These are phyloP conservation scores for Lucinisca nassula DNA, from an alignment of 2,888 invertebrate species.

Conservation along the genomic window DNA sequence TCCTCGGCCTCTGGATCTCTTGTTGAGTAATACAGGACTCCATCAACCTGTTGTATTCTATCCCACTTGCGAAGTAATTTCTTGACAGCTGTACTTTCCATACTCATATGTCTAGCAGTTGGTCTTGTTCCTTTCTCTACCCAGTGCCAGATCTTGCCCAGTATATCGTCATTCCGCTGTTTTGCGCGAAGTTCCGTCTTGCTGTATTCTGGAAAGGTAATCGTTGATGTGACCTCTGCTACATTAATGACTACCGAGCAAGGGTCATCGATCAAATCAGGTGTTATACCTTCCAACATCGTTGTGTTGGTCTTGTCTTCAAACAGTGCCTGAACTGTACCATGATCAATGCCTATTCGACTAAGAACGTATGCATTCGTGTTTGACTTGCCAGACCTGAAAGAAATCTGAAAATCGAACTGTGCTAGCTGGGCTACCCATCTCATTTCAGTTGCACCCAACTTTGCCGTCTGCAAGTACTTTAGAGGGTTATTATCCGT, in stretches of 20 bases:
- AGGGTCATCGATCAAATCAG: background rate
- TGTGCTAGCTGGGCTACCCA: background rate
- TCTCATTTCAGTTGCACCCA: background rate
- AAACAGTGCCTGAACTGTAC: background rate
- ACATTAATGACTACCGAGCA: background rate
- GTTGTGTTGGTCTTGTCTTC: background rate
- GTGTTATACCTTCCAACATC: background rate
- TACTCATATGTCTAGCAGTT: background rate
- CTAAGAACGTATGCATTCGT: slow-evolving; percentile 54
- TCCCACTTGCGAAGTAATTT: background rate
- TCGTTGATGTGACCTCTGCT: background rate
- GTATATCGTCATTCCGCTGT: background rate
- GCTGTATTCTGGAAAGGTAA: background rate
- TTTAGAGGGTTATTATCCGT: background rate
- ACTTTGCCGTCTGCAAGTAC: background rate
- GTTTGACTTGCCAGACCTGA: slow-evolving; percentile 46
- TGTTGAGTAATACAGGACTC: background rate
- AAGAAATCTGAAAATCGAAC: slow-evolving; percentile 14
- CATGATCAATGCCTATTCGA: background rate
- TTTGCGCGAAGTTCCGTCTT: background rate
- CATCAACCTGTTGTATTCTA: background rate
- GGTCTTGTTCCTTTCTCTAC: background rate
- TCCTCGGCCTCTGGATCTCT: background rate
- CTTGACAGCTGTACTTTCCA: background rate
- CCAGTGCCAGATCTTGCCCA: background rate